These are phyloP conservation scores for Oopsacas minuta DNA, from an alignment of 37 sponge, comb jelly and placozoan genomes.

Conservation along the genomic window DNA sequence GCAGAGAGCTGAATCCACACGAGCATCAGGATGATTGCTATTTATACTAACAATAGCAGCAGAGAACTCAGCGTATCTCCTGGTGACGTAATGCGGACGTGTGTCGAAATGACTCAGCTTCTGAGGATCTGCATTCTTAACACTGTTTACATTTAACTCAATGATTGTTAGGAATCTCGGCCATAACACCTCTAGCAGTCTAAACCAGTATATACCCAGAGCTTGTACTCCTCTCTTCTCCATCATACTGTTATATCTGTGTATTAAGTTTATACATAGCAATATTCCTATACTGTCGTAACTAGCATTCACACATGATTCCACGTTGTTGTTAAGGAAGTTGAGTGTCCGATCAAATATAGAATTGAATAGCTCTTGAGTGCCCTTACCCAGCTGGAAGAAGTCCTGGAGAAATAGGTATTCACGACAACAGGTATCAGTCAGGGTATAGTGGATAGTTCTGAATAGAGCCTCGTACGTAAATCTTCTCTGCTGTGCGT, in stretches of 20 bases:
- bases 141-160: slow-evolving; percentile 70
- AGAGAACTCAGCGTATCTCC: slow-evolving; percentile 96
- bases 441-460: slow-evolving; percentile 75
- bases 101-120: slow-evolving; percentile 76
- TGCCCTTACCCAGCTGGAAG: slow-evolving; percentile 57
- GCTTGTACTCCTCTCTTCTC: slow-evolving; percentile 31
- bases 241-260: slow-evolving; percentile 66
- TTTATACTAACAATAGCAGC: slow-evolving; percentile 85
- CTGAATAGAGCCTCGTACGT: slow-evolving; percentile 80
- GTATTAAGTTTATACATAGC: slow-evolving; percentile 74
- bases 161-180: slow-evolving; percentile 68
- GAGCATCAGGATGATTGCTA: slow-evolving; percentile 67
- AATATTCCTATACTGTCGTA: slow-evolving; percentile 88
- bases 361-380: slow-evolving; percentile 65
- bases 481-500: slow-evolving; percentile 67
- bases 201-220: slow-evolving; percentile 38
- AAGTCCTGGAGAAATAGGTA: slow-evolving; percentile 88
- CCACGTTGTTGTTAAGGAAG: slow-evolving; percentile 25
- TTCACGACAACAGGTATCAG: slow-evolving; percentile 89
- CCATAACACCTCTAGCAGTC: slow-evolving; percentile 66
- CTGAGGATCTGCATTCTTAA: slow-evolving; percentile 63
- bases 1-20: slow-evolving; percentile 42
- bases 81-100: slow-evolving; percentile 90
- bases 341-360: slow-evolving; percentile 67
- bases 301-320: slow-evolving; percentile 19